Evolutionary conservation across 2,888 invertebrate species (phyloP).

Genomic region (Nipponacmea schrenckii): DNA sequence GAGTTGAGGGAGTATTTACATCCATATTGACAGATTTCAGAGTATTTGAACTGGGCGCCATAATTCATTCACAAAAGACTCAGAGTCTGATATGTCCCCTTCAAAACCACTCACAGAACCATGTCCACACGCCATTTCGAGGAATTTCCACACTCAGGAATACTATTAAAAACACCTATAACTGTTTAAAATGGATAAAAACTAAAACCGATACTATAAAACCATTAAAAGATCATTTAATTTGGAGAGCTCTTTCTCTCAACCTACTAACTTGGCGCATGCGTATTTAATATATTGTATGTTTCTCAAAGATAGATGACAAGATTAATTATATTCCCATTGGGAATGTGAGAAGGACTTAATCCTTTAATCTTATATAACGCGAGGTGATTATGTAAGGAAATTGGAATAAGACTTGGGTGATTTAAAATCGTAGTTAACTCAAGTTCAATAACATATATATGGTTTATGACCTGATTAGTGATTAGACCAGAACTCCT

Average conservation of each 20-base stretch:
- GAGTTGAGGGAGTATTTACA: background rate
- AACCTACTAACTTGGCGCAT: too few species aligned
- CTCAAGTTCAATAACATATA: too few species aligned
- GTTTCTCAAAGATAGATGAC: too few species aligned
- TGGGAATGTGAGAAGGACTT: too few species aligned
- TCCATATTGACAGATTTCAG: background rate
- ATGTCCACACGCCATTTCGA: constrained; percentile 2
- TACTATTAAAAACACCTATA: background rate
- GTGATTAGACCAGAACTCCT: too few species aligned
- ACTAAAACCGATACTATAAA: background rate
- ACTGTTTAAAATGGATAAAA: background rate
- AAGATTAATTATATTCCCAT: too few species aligned
- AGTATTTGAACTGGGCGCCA: background rate
- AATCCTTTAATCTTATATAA: too few species aligned
- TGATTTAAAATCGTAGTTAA: too few species aligned
- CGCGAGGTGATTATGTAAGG: too few species aligned
- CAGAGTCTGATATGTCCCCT: background rate
- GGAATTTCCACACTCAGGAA: background rate
- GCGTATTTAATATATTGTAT: too few species aligned
- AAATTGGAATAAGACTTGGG: too few species aligned
- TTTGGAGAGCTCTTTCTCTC: background rate
- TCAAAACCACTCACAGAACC: background rate
- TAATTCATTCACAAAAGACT: background rate
- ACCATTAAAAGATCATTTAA: background rate
- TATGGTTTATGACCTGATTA: too few species aligned